Conservation (phyloP, 2,797 vertebrate species). For the Centroberyx gerrardi region DNA sequence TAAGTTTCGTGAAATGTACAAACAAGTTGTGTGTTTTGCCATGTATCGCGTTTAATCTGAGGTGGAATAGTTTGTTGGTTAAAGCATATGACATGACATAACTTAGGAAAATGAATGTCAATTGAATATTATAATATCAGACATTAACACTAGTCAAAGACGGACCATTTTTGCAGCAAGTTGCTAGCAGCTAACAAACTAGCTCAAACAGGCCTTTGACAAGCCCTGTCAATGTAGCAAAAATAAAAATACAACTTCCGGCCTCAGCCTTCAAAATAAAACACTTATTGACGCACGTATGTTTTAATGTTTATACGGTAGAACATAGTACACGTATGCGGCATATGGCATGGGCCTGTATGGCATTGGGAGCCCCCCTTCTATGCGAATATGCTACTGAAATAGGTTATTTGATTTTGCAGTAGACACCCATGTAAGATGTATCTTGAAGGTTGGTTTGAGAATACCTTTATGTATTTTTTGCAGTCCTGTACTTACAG, state of each 20-base stretch:
- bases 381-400: too few relatives aligned
- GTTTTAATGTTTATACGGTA: background rate
- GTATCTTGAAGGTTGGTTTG: too few relatives aligned
- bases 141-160: conserved; percentile 9
- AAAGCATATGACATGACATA: background rate
- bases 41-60: background rate
- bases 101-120: background rate
- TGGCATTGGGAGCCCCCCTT: too few relatives aligned
- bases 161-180: conserved; percentile 34
- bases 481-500: background rate
- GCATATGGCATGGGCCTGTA: too few relatives aligned
- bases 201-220: conserved; percentile 65
- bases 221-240: background rate
- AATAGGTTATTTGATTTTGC: too few relatives aligned
- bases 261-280: conserved; percentile 39
- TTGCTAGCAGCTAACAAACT: conserved; percentile 61
- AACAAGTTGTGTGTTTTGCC: conserved; percentile 35
- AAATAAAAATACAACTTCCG: conserved; percentile 6
- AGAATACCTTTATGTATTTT: background rate
- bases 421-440: too few relatives aligned
- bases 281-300: fast-evolving
- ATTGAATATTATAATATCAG: background rate
- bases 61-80: background rate
- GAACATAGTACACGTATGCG: too few relatives aligned
- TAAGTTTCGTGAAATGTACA: conserved; percentile 58